Evolutionary conservation across 2,888 invertebrate genomes (phyloP).

Genomic region (Cepaea hortensis): DNA sequence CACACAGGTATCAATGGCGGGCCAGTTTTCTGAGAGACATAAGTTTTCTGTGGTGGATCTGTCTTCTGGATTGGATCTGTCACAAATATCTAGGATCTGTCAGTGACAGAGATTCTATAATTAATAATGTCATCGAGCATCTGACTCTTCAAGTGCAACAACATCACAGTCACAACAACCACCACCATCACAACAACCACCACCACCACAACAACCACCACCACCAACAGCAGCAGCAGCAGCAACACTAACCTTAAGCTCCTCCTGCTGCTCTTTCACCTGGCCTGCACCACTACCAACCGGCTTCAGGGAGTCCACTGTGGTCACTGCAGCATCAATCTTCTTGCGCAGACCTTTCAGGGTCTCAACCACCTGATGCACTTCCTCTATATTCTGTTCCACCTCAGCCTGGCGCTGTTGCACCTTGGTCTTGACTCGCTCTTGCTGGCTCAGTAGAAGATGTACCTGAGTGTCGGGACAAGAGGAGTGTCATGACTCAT

Average conservation of each 20-base stretch:
- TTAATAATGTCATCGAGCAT: too few relatives aligned
- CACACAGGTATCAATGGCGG: too few relatives aligned
- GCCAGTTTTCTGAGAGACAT: too few relatives aligned
- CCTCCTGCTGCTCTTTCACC: conserved; percentile 92
- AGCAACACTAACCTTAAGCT: conserved; percentile 81
- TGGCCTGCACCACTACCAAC: conserved; percentile 93
- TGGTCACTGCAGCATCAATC: conserved; percentile 63
- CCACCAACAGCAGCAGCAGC: background rate
- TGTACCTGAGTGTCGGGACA: conserved; percentile 80
- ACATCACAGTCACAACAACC: conserved; percentile 74
- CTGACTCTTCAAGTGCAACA: too few relatives aligned
- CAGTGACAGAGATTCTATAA: too few relatives aligned
- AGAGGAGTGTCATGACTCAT: background rate
- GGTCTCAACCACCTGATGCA: conserved; percentile 65
- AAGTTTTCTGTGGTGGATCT: too few relatives aligned
- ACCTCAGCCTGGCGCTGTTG: conserved; percentile 74
- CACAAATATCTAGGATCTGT: too few relatives aligned
- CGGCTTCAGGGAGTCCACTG: conserved; percentile 79
- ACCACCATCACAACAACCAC: conserved; percentile 63
- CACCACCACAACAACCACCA: conserved; percentile 52
- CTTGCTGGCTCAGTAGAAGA: conserved; percentile 86
- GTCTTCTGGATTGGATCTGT: too few relatives aligned
- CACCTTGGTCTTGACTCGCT: conserved; percentile 87
- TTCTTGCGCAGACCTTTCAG: conserved; percentile 60
- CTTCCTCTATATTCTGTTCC: conserved; percentile 58